Evolutionary conservation across 2,113 vertebrate species (phyloP).

Genomic region (Accipiter cooperii): DNA sequence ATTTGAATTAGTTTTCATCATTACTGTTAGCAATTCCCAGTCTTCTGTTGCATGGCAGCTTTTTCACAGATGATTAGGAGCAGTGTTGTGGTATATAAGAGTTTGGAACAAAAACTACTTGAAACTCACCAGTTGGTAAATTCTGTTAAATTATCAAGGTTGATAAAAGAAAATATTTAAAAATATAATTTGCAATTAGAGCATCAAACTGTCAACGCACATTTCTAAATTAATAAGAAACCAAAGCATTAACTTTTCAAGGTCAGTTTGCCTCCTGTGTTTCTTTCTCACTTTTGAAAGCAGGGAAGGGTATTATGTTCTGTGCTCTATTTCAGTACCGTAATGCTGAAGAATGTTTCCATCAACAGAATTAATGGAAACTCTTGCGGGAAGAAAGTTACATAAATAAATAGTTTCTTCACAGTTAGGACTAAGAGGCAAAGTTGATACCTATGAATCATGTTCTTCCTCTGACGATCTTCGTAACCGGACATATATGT

Average conservation of each 20-base stretch:
- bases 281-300: background rate
- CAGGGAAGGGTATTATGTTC: background rate
- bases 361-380: background rate
- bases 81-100: background rate
- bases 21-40: conserved; percentile 20
- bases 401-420: background rate
- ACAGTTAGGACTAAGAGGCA: background rate
- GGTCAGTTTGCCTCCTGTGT: background rate
- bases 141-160: background rate
- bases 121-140: conserved; percentile 18
- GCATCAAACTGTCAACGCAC: background rate
- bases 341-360: conserved; percentile 12
- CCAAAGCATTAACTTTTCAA: background rate
- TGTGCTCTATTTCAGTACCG: background rate
- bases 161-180: background rate
- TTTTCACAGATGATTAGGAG: conserved; percentile 53
- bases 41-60: conserved; percentile 33
- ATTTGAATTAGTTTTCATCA: conserved; percentile 35
- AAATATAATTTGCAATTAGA: conserved; percentile 35
- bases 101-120: background rate
- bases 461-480: background rate
- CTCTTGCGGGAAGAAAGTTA: background rate
- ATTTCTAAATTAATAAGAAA: conserved; percentile 14
- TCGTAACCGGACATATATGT: rapidly evolving
- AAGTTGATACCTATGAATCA: background rate